Evolutionary conservation across 1,140 invertebrate genomes (phyloP), one percentile per base, ranked within the genome.

Genomic region (Leptopilina boulardi): DNA sequence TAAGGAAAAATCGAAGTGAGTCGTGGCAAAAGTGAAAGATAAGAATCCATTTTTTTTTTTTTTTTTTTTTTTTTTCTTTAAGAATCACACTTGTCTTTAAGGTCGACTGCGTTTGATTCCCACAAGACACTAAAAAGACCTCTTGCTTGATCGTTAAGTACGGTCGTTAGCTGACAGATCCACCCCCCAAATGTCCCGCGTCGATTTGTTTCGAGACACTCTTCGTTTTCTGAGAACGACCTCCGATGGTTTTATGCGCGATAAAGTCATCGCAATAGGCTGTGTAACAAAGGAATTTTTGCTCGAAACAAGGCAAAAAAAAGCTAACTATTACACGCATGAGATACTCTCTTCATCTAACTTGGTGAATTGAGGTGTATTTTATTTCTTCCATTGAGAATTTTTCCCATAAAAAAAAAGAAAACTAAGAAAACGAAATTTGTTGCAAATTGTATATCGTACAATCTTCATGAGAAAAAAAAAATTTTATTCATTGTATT

Each of bases 111-210:
- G 59, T 73, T 78, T 38, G 70, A 75, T 70, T 21, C 38, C 30
- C 44, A 19, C 44, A 44, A 54, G 70, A 54, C 73, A 78, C 41
- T 78, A 70, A 72, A 38, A 75, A 75, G 30, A 54, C 73, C 73
- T 76, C 59, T 81, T 78, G 70, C 51, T 74, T n/a, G 70, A 74
- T 77, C 78, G 79, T 86, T 86, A 84, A 82, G 79, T 71, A 70
- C 77, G 79, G 77, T 82, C 78, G 82, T 83, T 83, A 81, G 82
- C 73, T 78, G 71, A 80, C 38, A 70, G 59, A 30, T 19, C 73
- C 51, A 66, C 72, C 71, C 78, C 76, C 72, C 5, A 54, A 41
- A 74, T 77, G 77, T 56, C 73, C 59, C 56, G 44, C 74, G 72
- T 80, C 73, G 77, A 81, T 81, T 80, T 80, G 47, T 76, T 82